phyloP scores from a whole-genome alignment of 92 coral and sea anemone species.

The Parazoanthus swiftii region DNA sequence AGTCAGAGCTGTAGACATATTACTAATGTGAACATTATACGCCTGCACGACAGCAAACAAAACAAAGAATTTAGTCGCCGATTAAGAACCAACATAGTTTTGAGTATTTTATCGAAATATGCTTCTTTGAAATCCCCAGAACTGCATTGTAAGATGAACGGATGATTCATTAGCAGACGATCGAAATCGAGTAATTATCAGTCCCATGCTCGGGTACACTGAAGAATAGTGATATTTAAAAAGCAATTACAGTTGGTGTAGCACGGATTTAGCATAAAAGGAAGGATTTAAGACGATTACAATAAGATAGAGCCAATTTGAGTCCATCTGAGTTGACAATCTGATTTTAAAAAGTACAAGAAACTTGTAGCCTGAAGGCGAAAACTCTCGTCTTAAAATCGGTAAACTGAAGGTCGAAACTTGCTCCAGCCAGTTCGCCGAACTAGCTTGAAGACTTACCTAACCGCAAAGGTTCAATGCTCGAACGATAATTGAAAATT shows the following conservation, averaged over 20 bases:
- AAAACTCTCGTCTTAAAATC: neutral
- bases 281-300: neutral
- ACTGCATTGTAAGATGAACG: neutral
- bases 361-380: neutral
- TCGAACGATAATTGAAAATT: neutral
- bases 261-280: neutral
- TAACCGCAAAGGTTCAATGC: neutral
- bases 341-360: neutral
- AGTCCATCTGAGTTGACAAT: neutral
- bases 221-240: too few species aligned
- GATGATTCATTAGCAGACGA: too few species aligned
- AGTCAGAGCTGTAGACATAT: too few species aligned
- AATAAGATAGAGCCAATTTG: neutral
- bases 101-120: neutral
- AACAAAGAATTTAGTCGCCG: neutral
- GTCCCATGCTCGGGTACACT: neutral
- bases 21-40: neutral
- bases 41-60: neutral
- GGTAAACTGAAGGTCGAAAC: neutral
- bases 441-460: too few species aligned
- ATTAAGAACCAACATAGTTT: neutral
- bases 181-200: neutral
- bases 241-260: neutral
- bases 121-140: too few species aligned
- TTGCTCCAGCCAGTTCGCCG: neutral